A percentile compares a stretch with the other conserved stretches of the same genome.
Evolutionary conservation across 1,140 invertebrate species (phyloP).

Genomic region (Drosophila tristis): DNA sequence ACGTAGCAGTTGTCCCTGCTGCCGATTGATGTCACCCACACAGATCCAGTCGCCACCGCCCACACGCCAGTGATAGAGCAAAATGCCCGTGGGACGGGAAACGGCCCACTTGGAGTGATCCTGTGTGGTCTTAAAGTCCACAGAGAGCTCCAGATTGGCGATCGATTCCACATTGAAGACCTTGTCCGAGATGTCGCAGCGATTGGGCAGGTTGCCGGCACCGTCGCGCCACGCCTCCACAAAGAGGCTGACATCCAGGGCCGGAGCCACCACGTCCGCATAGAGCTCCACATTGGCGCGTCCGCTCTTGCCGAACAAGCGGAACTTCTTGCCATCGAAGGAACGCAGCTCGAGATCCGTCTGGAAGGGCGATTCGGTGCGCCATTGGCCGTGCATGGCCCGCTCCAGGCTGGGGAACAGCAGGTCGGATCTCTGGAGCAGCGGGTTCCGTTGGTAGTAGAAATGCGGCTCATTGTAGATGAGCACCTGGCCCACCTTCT

Average conservation of each 20-base stretch:
- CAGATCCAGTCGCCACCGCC: constrained; percentile 90
- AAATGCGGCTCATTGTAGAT: constrained; percentile 91
- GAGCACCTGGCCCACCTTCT: constrained; percentile 90
- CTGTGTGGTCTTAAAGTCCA: constrained; percentile 89
- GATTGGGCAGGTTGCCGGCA: constrained; percentile 88
- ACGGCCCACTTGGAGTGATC: constrained; percentile 98
- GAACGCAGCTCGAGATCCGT: constrained; percentile 87
- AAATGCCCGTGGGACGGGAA: constrained; percentile 82
- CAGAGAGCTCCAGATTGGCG: constrained; percentile 85
- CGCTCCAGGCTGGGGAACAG: constrained; percentile 86
- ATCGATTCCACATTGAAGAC: constrained; percentile 89
- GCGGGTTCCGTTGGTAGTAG: constrained; percentile 87
- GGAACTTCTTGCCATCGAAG: constrained; percentile 86
- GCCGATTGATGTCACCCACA: constrained; percentile 95
- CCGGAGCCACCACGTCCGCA: constrained; percentile 90
- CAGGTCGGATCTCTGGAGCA: constrained; percentile 70
- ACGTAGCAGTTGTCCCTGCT: constrained; percentile 90
- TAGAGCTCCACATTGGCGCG: constrained; percentile 94
- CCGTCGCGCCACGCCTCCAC: constrained; percentile 96
- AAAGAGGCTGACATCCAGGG: constrained; percentile 88
- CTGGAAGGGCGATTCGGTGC: constrained; percentile 87
- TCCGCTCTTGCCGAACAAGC: constrained; percentile 91
- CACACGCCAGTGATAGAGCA: constrained; percentile 80
- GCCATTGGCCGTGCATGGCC: constrained; percentile 87
- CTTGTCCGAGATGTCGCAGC: constrained; percentile 86